Conservation (phyloP, 2,113 vertebrate species). For the Ciconia maguari region DNA sequence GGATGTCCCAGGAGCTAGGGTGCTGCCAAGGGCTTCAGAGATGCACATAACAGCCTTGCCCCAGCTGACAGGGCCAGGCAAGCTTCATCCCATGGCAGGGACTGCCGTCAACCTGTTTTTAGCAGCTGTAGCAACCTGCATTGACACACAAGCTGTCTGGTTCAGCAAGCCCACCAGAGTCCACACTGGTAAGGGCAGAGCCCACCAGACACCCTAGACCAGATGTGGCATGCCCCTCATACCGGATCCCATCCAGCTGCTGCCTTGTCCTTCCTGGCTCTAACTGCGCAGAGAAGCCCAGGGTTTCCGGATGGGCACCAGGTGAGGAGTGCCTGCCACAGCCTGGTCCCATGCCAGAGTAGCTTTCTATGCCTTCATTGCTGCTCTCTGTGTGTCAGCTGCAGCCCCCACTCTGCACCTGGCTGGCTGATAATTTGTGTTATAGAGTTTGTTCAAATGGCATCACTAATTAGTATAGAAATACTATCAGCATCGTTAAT, state of each 20-base stretch:
- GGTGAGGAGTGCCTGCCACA: background rate
- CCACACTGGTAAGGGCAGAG: background rate
- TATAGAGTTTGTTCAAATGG: conserved; percentile 41
- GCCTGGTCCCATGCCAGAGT: background rate
- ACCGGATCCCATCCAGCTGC: background rate
- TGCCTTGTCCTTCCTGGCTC: background rate
- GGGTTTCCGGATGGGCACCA: background rate
- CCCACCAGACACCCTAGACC: background rate
- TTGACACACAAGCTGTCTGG: background rate
- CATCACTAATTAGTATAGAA: conserved; percentile 51
- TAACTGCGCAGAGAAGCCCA: fast-evolving
- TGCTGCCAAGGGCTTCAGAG: background rate
- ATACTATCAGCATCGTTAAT: conserved; percentile 40
- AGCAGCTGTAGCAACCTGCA: background rate
- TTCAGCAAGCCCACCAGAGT: background rate
- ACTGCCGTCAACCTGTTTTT: background rate
- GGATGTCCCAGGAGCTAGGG: background rate
- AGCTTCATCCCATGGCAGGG: background rate
- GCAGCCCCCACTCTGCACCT: background rate
- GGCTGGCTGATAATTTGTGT: background rate
- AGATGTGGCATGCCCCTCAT: background rate
- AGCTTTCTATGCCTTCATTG: background rate
- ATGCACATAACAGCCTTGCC: background rate
- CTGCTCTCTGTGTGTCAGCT: background rate
- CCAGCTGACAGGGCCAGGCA: background rate